phyloP scores from a whole-genome alignment of 2,113 vertebrate species.

The Cebidichthys violaceus region DNA sequence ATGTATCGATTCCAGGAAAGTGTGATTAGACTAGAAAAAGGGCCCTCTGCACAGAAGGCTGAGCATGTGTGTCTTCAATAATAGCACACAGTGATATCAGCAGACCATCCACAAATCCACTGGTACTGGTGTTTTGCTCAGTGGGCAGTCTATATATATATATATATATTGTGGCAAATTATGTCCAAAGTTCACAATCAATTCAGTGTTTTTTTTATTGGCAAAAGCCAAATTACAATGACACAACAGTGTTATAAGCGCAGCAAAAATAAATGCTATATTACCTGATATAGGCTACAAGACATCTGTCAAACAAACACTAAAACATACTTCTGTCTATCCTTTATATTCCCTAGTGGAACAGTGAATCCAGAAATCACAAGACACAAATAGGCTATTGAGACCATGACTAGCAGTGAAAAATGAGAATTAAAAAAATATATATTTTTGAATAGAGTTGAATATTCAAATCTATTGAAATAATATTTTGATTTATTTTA shows the following conservation, averaged over 20 bases:
- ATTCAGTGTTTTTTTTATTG: not conserved
- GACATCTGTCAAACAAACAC: not conserved
- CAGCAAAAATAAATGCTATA: not conserved
- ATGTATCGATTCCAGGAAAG: conserved; percentile 21
- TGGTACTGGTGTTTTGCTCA: not conserved
- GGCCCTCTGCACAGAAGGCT: not conserved
- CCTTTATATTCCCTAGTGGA: not conserved
- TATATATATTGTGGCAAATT: not conserved
- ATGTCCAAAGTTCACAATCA: not conserved
- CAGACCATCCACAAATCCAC: conserved; percentile 1
- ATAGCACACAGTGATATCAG: conserved; percentile 14
- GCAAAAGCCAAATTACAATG: not conserved
- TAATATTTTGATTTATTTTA: not conserved
- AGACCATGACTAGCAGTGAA: not conserved
- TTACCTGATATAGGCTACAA: not conserved
- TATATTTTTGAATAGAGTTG: not conserved
- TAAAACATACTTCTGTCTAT: not conserved
- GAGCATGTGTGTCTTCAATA: not conserved
- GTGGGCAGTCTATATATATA: not conserved
- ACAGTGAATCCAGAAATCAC: not conserved
- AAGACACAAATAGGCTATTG: not conserved
- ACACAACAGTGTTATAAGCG: not conserved
- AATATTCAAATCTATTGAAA: not conserved
- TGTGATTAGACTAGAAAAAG: conserved; percentile 6
- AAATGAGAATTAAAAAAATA: not conserved